Base-by-base conservation (phyloP, 2,888 invertebrate species). In the Nudaria mundana region DNA sequence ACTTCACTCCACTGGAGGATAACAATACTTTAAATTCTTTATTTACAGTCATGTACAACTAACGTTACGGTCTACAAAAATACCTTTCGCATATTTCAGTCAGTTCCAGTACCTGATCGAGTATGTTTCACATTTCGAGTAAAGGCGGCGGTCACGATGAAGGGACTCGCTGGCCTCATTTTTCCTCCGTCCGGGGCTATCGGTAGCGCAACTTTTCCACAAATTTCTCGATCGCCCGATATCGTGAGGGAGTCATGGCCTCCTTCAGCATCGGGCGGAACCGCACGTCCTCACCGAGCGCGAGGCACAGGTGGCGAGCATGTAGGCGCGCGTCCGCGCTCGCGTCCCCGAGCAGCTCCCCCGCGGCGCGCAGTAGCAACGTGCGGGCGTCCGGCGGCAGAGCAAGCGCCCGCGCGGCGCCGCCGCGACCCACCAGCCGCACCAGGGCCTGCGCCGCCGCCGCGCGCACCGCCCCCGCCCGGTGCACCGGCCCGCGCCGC, bases 391-490 rank as follows among this genome's bases (percentile, higher is more conserved):
- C 98, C 32, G 92, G 90, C 0, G 93, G 91, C 68, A 96, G 90
- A 33, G 91, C 91, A 62, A 96, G 92, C 18, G 93, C 88, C 44
- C 92, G 91, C 13, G 94, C 92, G 1, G 94, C 90, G 3, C 97
- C 96, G 54, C 94, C 83, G 41, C 92, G 92, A 61, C 93, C 92
- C 30, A 94, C 93, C 16, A 96, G 83, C 35, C 91, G 89, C 29
- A 93, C 91, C 36, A 98, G 75, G 37, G 97, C 91, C 64, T 94
- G 92, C 1, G 96, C 94, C 0, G 97, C 92, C 5, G 96, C 93
- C 30, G 96, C 94, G 16, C 98, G 91, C 3, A 98, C 97, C 3
- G 95, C 90, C 0, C 95, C 94, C 71, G 97, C 98, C 56, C 96
- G 95, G 78, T 98, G 98, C 8, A 84, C 81, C 0, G 92, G 92